Conservation (phyloP, 2,888 invertebrate species). For the Amitus sp. region DNA sequence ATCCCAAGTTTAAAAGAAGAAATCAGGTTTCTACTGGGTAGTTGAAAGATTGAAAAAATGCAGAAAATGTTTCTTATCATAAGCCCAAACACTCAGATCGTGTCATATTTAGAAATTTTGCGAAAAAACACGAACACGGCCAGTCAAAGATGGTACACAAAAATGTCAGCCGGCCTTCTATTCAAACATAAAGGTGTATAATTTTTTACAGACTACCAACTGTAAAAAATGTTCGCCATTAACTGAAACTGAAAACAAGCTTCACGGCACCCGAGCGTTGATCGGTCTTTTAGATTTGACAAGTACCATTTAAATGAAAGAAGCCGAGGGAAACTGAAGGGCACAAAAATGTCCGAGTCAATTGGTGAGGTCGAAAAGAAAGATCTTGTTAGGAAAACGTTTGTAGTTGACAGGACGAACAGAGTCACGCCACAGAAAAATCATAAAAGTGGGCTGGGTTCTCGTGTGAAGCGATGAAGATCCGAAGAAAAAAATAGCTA, state of each 20-base stretch:
- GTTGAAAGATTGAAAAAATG: too few species aligned
- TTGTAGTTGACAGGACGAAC: conserved; percentile 17
- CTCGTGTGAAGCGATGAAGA: conserved; percentile 24
- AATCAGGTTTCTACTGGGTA: too few species aligned
- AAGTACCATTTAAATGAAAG: conserved; percentile 1
- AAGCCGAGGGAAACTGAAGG: neutral
- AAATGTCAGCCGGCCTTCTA: too few species aligned
- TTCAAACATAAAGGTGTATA: too few species aligned
- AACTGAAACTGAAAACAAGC: neutral
- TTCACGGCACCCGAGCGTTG: neutral
- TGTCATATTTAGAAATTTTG: too few species aligned
- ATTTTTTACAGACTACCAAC: too few species aligned
- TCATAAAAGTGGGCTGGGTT: conserved; percentile 23
- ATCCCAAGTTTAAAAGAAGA: too few species aligned
- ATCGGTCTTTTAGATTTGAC: neutral
- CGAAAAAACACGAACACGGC: neutral
- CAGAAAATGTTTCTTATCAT: too few species aligned
- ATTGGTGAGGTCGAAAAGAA: conserved; percentile 6
- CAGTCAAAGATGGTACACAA: too few species aligned
- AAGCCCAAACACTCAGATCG: too few species aligned
- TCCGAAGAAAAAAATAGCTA: conserved; percentile 21
- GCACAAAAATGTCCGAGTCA: neutral
- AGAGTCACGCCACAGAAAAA: conserved; percentile 20
- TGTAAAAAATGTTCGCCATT: neutral
- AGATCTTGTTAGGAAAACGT: conserved; percentile 15